A percentile compares a stretch with the other conserved stretches of the same genome.
These are phyloP conservation scores for Eledona agricola DNA, from an alignment of 2,888 invertebrate species.

Conservation along the genomic window DNA sequence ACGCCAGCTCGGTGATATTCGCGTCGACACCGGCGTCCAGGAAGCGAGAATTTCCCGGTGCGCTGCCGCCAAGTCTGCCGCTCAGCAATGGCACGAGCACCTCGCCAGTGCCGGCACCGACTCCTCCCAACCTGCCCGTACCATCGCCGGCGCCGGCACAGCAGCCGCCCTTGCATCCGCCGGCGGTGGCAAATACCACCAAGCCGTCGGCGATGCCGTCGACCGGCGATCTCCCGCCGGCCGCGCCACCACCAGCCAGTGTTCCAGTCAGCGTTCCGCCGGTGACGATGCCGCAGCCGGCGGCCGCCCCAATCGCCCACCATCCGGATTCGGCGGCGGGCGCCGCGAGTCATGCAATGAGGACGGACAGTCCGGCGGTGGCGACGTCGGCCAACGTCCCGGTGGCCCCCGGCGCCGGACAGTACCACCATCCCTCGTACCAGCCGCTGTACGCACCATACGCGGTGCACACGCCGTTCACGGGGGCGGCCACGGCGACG, in stretches of 20 bases:
- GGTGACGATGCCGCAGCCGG: conserved; percentile 67
- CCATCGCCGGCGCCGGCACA: conserved; percentile 78
- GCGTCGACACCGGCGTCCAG: conserved; percentile 70
- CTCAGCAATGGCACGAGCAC: conserved; percentile 71
- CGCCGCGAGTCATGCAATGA: conserved; percentile 54
- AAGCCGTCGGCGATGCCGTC: conserved; percentile 31
- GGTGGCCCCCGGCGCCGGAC: conserved; percentile 64
- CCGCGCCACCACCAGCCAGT: conserved; percentile 43
- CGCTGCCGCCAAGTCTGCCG: conserved; percentile 66
- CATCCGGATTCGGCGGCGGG: conserved; percentile 56
- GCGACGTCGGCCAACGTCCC: conserved; percentile 63
- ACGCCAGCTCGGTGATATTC: conserved; percentile 71
- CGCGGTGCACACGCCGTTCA: conserved; percentile 77
- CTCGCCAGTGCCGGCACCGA: conserved; percentile 71
- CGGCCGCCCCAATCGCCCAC: conserved; percentile 63
- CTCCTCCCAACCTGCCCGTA: conserved; percentile 71
- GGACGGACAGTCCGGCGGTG: conserved; percentile 67
- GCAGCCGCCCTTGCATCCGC: conserved; percentile 64
- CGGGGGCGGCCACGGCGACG: conserved; percentile 59
- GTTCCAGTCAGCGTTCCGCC: conserved; percentile 51
- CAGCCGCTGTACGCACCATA: conserved; percentile 80
- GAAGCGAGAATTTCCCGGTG: conserved; percentile 71
- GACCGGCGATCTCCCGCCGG: conserved; percentile 34
- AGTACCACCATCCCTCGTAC: conserved; percentile 61
- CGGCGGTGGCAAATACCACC: conserved; percentile 45